Base-by-base conservation (phyloP, 2,888 invertebrate species). In the Cataglyphis albicans region DNA sequence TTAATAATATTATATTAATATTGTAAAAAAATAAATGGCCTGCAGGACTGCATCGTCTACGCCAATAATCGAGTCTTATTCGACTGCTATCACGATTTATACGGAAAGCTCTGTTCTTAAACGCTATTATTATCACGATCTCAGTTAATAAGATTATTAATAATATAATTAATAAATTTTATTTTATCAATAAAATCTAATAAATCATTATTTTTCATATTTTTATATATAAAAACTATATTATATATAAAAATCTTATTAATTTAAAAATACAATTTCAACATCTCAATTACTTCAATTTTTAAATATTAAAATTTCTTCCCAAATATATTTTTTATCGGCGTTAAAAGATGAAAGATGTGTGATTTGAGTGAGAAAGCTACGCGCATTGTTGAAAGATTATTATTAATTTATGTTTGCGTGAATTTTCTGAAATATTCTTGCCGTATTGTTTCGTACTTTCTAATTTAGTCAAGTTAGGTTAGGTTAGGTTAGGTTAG, bases 51-150 rank as follows among this genome's bases (percentile, higher is more conserved):
- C 78, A 59, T 70, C 72, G 44, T 32, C 41, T 38, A 25, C 35
- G 15, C 12, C 21, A 44, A 70, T 35, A 59, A 59, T 72, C 44
- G 41, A 57, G n/a, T 38, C 35, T 78, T 32, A 59, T 48, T 59
- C 15, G 72, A 41, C 6, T 68, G 25, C 44, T 57, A 15, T 21
- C 15, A 55, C 55, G 55, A 25, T 68, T 41, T 29, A 18, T 35
- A 68, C 57, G 41, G 55, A 41, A 55, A 59, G 21, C n/a, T 67
- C 21, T 38, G 55, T 59, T 25, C 21, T 2, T 25, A 67, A 68
- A 68, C 57, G 32, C 32, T 68, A 21, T 78, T 59, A 78, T 68
- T 68, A 78, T 59, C 76, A 68, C 44, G 57, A 57, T 48, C 12
- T 68, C 21, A 21, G 21, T 21, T 21, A 21, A 21, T 21, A 21